Evolutionary conservation across 1,140 invertebrate genomes (phyloP).

Genomic region (Bombus haemorrhoidalis): DNA sequence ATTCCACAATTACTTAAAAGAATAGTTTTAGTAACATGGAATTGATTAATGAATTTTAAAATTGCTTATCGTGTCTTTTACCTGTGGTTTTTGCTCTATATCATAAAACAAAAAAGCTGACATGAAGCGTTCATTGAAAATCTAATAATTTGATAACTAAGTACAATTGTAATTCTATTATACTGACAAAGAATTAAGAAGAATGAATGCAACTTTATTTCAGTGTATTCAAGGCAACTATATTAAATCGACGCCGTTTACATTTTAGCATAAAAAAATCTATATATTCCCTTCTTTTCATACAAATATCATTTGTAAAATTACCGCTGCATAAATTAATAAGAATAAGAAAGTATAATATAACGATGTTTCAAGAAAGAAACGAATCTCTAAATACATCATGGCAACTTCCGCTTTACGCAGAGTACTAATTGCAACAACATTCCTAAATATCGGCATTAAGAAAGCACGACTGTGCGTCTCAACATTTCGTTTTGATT

Average conservation of each 20-base stretch:
- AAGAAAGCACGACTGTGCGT: background rate
- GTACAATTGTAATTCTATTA: background rate
- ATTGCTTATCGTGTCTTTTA: too few species aligned
- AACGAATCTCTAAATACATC: background rate
- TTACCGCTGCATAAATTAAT: background rate
- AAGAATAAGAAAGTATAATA: background rate
- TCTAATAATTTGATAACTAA: background rate
- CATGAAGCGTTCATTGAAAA: background rate
- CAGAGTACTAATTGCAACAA: conserved; percentile 34
- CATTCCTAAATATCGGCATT: conserved; percentile 49
- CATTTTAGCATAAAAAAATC: background rate
- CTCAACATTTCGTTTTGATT: background rate
- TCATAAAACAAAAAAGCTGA: background rate
- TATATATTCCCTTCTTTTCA: background rate
- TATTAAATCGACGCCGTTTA: background rate
- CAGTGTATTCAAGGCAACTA: background rate
- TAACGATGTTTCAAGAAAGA: conserved; percentile 2
- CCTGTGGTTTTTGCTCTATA: background rate
- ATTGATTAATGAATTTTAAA: too few species aligned
- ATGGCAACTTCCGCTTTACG: background rate
- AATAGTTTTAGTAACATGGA: background rate
- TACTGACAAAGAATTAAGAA: background rate
- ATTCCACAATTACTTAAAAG: background rate
- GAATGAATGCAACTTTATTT: background rate
- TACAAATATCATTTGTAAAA: background rate